phyloP scores from a whole-genome alignment of 2,888 invertebrate species.

The Heliconius hortense region DNA sequence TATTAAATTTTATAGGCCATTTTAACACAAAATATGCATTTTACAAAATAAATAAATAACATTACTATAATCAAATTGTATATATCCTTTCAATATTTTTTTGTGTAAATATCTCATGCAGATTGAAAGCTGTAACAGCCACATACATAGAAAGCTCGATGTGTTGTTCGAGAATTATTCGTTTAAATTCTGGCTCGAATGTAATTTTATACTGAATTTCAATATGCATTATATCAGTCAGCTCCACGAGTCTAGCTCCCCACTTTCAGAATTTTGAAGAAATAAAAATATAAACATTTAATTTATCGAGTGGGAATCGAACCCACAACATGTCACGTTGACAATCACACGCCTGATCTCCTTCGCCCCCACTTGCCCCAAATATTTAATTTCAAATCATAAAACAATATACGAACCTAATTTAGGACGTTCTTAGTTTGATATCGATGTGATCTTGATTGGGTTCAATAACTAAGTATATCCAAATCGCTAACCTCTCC shows the following conservation, averaged over 20 bases:
- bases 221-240: not conserved
- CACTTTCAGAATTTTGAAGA: no score
- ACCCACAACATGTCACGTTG: no score
- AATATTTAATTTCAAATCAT: conserved; percentile 26
- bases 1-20: not conserved
- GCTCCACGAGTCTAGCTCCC: no score
- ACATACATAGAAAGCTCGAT: not conserved
- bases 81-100: not conserved
- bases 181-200: not conserved
- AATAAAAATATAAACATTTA: no score
- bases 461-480: conserved; percentile 53
- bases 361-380: no score
- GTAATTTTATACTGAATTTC: not conserved
- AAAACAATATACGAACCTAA: conserved; percentile 36
- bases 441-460: conserved; percentile 43
- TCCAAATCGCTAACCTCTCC: conserved; percentile 70
- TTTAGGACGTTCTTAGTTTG: conserved; percentile 30
- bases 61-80: no score
- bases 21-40: no score
- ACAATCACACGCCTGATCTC: no score
- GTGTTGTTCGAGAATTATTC: not conserved
- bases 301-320: no score
- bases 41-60: no score
- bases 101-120: not conserved
- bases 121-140: not conserved